Evolutionary conservation across 2,797 vertebrate genomes (phyloP).

Genomic region (Cryptoblepharus egeriae): DNA sequence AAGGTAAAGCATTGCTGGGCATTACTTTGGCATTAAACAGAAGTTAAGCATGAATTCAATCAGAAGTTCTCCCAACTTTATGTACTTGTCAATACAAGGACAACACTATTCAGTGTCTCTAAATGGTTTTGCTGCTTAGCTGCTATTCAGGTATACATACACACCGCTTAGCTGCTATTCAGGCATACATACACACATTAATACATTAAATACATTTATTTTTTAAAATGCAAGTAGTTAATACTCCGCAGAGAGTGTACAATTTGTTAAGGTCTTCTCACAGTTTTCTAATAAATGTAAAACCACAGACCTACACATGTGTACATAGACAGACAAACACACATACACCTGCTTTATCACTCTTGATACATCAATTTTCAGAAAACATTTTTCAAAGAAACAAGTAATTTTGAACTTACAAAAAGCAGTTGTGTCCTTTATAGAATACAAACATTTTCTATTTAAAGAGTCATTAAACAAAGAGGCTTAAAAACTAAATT

Average conservation of each 20-base stretch:
- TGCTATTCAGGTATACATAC: neutral
- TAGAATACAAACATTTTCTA: conserved; percentile 43
- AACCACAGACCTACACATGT: too few species aligned
- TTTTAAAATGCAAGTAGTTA: conserved; percentile 26
- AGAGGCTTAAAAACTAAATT: conserved; percentile 17
- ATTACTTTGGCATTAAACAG: neutral
- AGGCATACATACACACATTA: rapidly evolving
- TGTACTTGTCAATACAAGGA: neutral
- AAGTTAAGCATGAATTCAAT: neutral
- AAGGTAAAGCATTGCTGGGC: neutral
- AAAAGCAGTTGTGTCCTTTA: conserved; percentile 15
- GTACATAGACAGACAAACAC: too few species aligned
- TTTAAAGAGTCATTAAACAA: conserved; percentile 58
- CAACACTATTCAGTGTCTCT: neutral
- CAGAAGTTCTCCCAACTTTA: neutral
- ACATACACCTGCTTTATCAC: too few species aligned
- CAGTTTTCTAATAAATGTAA: conserved; percentile 45
- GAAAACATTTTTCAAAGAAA: conserved; percentile 8
- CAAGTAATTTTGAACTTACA: neutral
- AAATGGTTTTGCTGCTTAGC: neutral
- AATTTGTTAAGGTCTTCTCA: neutral
- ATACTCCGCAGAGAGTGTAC: conserved; percentile 22
- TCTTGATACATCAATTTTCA: conserved; percentile 34
- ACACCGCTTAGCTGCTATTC: too few species aligned
- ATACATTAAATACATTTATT: conserved; percentile 39